These are phyloP conservation scores for silkworm (Bombyx mori) DNA, from an alignment of 1,140 invertebrate species.

Conservation along the genomic window DNA sequence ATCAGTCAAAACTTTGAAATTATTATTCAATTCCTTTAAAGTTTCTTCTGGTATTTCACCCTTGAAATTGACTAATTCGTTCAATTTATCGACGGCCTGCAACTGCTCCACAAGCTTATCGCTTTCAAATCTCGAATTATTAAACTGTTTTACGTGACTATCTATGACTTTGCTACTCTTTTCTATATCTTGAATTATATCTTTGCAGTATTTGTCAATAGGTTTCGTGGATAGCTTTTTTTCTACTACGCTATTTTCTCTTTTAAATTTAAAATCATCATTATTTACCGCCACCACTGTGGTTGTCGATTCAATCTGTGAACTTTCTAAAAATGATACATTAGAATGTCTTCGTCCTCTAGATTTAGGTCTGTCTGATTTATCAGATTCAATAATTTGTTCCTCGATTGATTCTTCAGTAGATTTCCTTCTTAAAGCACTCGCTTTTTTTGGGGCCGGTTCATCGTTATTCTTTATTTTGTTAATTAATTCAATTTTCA, in stretches of 20 bases:
- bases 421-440: constrained; percentile 40
- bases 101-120: constrained; percentile 59
- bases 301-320: constrained; percentile 31
- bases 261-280: constrained; percentile 21
- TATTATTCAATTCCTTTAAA: constrained; percentile 52
- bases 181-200: constrained; percentile 65
- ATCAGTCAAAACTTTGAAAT: constrained; percentile 54
- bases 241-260: constrained; percentile 20
- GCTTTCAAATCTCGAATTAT: constrained; percentile 49
- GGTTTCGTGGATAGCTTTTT: constrained; percentile 40
- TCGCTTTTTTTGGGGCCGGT: constrained; percentile 35
- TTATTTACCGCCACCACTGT: constrained; percentile 19
- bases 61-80: constrained; percentile 45
- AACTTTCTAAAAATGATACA: constrained; percentile 46
- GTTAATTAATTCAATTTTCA: constrained; percentile 52
- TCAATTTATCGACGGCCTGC: constrained; percentile 57
- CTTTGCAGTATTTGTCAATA: constrained; percentile 62
- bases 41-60: constrained; percentile 41
- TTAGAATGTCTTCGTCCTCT: constrained; percentile 45
- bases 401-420: constrained; percentile 57
- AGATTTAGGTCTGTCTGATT: constrained; percentile 45
- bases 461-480: constrained; percentile 57
- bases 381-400: constrained; percentile 29
- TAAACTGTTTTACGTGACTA: constrained; percentile 60
- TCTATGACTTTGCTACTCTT: constrained; percentile 66